Percentiles rank a stretch among this genome's conserved stretches.
These are phyloP conservation scores for Galaxias olidus DNA, from an alignment of 2,797 vertebrate genomes.

Conservation along the genomic window DNA sequence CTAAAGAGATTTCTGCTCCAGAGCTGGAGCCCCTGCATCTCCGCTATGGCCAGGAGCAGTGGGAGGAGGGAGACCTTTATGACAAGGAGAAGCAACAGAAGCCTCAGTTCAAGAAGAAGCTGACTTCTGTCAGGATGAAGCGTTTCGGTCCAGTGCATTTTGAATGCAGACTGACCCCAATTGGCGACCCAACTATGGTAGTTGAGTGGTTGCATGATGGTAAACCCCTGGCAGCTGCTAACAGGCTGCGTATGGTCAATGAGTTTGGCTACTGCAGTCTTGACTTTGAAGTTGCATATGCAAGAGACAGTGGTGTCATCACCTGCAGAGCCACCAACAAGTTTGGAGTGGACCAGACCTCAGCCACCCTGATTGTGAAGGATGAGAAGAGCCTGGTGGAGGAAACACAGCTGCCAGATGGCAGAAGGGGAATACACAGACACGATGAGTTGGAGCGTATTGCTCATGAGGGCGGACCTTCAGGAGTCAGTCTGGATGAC, in stretches of 20 bases:
- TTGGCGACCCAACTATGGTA: constrained; percentile 94
- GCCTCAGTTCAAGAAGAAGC: constrained; percentile 97
- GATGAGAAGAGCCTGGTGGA: constrained; percentile 98
- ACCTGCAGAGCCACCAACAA: constrained; percentile 98
- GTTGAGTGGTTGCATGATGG: constrained; percentile 98
- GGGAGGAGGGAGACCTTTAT: constrained; percentile 98
- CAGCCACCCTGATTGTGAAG: constrained; percentile 94
- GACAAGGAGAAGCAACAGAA: constrained; percentile 99
- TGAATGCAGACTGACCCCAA: constrained; percentile 95
- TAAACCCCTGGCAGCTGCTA: constrained; percentile 92
- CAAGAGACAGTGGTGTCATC: constrained; percentile 96
- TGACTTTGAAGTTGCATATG: constrained; percentile 92
- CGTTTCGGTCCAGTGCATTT: constrained; percentile 92
- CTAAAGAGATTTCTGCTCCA: constrained; percentile 96
- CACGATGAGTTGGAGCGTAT: constrained; percentile 92
- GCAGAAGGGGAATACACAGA: constrained; percentile 83
- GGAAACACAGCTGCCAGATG: constrained; percentile 93
- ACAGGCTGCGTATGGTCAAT: constrained; percentile 95
- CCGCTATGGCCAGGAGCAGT: constrained; percentile 96
- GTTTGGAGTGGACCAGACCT: constrained; percentile 93
- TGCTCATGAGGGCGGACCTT: constrained; percentile 86
- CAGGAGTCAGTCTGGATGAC: constrained; percentile 83
- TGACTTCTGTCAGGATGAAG: constrained; percentile 93
- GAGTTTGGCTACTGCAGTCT: constrained; percentile 99
- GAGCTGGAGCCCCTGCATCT: constrained; percentile 94